Evolutionary conservation across 2,797 vertebrate genomes (phyloP), one percentile per base, ranked within the genome.

Genomic region (Distichodus sexfasciatus): DNA sequence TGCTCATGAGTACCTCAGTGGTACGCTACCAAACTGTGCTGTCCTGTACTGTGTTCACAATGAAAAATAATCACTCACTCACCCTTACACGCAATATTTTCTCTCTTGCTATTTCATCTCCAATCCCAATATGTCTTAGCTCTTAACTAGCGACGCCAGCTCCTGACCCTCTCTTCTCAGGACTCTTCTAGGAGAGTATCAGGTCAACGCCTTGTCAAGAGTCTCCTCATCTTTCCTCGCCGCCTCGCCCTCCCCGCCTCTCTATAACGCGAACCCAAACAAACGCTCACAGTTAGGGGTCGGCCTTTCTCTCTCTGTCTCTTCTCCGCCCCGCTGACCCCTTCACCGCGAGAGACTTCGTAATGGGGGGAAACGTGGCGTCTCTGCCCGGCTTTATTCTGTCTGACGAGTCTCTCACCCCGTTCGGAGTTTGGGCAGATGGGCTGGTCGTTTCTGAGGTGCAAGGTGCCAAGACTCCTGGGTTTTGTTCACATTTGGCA

Each of bases 371-470:
- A 17, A 48, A 54, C 51, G 11, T 41, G 24, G 26, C 33, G 33
- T 57, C 43, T 57, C 54, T 29, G 46, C 21, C 38, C 29, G 11
- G 12, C n/a, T 60, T 63, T 61, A 41, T 26, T 21, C 31, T 44
- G 29, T 29, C 72, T 60, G 60, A 69, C 58, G 59, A 54, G 21
- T 48, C 64, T 44, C 21, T 43, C 28, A 51, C 59, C 66, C 33
- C 40, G 48, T 58, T 40, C 36, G 3, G 44, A 15, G 26, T 36
- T 47, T 28, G 43, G 50, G 36, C 66, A 65, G 60, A 70, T 69
- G 61, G n/a, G 29, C 23, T 5, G 46, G 29, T 46, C 33, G 36
- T 58, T 71, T 53, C 54, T 33, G 41, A 69, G 63, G 51, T 35
- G 28, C 66, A 4, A 9, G 24, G 40, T 62, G 61, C 21, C 36